phyloP scores from a whole-genome alignment of 1,140 invertebrate species.

The Magallana ariakensis region DNA sequence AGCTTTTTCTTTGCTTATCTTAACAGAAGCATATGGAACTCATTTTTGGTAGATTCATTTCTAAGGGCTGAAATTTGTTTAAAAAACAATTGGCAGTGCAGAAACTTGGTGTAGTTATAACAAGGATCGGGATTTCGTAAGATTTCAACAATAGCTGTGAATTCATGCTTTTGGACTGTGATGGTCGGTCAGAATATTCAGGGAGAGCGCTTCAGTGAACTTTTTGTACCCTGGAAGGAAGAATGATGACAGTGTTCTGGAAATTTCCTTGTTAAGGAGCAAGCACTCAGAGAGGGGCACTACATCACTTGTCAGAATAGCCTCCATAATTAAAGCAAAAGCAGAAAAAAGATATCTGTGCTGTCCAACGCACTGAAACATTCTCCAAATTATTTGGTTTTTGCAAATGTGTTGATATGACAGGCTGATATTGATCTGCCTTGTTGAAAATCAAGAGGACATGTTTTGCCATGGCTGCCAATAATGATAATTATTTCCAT shows the following conservation, averaged over 20 bases:
- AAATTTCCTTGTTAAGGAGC: not conserved
- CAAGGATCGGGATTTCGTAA: too few relatives aligned
- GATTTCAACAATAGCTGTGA: too few relatives aligned
- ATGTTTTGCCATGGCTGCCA: not conserved
- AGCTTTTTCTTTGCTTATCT: not conserved
- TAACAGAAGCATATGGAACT: conserved; percentile 11
- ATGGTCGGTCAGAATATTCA: not conserved
- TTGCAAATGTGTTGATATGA: conserved; percentile 9
- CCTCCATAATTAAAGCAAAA: not conserved
- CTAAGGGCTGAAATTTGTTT: not conserved
- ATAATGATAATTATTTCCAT: not conserved
- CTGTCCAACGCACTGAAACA: too few relatives aligned
- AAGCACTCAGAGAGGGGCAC: not conserved
- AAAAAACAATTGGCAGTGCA: not conserved
- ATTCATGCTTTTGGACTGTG: not conserved
- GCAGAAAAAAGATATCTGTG: too few relatives aligned
- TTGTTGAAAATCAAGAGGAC: not conserved
- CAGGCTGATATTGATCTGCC: conserved; percentile 22
- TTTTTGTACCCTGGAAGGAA: not conserved
- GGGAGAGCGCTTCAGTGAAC: not conserved
- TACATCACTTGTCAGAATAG: not conserved
- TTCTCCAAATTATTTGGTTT: too few relatives aligned
- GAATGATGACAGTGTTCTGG: not conserved
- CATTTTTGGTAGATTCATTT: not conserved
- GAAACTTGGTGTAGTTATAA: too few relatives aligned